Conservation (phyloP, 1,140 invertebrate species). For the Doryteuthis pealeii region DNA sequence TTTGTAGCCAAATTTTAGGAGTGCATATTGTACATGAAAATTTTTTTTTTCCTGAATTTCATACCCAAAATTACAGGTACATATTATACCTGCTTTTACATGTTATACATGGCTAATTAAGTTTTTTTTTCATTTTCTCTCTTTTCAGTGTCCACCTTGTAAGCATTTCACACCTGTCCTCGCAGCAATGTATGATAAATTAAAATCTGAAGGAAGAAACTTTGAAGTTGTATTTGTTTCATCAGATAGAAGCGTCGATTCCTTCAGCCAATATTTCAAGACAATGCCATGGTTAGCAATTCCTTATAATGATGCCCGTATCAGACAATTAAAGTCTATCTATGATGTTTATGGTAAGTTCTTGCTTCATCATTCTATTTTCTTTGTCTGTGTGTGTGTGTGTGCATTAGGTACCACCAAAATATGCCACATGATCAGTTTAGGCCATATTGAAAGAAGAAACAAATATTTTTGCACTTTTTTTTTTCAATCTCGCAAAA, state of each 20-base stretch:
- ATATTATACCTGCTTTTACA: too few relatives aligned
- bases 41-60: too few relatives aligned
- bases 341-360: constrained; percentile 68
- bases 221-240: constrained; percentile 82
- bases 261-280: constrained; percentile 68
- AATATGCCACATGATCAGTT: too few relatives aligned
- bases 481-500: too few relatives aligned
- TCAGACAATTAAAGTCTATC: constrained; percentile 68
- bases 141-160: constrained; percentile 76
- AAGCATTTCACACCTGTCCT: constrained; percentile 77
- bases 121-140: constrained; percentile 19
- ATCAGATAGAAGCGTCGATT: constrained; percentile 75
- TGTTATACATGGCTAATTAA: too few relatives aligned
- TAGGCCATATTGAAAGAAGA: too few relatives aligned
- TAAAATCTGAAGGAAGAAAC: constrained; percentile 70
- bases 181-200: constrained; percentile 70
- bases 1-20: too few relatives aligned
- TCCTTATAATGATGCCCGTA: constrained; percentile 68
- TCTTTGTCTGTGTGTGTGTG: too few relatives aligned
- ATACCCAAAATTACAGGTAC: too few relatives aligned
- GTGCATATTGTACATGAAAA: too few relatives aligned
- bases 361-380: neutral
- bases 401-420: too few relatives aligned
- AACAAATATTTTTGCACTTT: too few relatives aligned
- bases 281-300: constrained; percentile 76